phyloP scores from a whole-genome alignment of 1,140 invertebrate genomes.

The Pectinophora gossypiella region DNA sequence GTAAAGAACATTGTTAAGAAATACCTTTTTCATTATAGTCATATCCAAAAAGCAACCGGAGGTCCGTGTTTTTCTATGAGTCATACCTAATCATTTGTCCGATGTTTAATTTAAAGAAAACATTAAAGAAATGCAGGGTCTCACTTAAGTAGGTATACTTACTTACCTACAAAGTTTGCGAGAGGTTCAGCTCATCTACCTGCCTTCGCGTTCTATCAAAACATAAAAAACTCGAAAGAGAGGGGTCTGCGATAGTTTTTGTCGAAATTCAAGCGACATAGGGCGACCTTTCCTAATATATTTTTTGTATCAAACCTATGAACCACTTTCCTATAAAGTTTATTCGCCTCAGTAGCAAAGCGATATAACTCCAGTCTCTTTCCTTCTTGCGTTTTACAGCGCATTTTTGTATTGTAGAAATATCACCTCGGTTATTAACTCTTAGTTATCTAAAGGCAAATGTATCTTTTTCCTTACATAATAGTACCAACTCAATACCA shows the following conservation, averaged over 20 bases:
- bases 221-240: constrained; percentile 58
- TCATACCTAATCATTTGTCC: too few relatives aligned
- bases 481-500: too few relatives aligned
- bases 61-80: too few relatives aligned
- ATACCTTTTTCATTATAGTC: too few relatives aligned
- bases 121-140: background rate
- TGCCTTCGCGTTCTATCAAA: constrained; percentile 58
- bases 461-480: too few relatives aligned
- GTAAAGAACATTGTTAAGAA: too few relatives aligned
- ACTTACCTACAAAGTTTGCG: constrained; percentile 56
- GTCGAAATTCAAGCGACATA: constrained; percentile 51
- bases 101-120: background rate
- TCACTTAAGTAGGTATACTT: constrained; percentile 22
- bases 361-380: too few relatives aligned
- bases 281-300: constrained; percentile 55
- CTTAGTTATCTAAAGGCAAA: too few relatives aligned
- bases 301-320: constrained; percentile 63
- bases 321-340: constrained; percentile 66
- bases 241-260: constrained; percentile 64
- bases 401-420: too few relatives aligned
- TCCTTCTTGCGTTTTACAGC: too few relatives aligned
- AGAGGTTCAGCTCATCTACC: constrained; percentile 47
- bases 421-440: too few relatives aligned
- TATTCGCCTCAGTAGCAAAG: constrained; percentile 45
- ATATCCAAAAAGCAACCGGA: too few relatives aligned